phyloP scores from a whole-genome alignment of 2,888 invertebrate species.

The Criorhina ranunculi region DNA sequence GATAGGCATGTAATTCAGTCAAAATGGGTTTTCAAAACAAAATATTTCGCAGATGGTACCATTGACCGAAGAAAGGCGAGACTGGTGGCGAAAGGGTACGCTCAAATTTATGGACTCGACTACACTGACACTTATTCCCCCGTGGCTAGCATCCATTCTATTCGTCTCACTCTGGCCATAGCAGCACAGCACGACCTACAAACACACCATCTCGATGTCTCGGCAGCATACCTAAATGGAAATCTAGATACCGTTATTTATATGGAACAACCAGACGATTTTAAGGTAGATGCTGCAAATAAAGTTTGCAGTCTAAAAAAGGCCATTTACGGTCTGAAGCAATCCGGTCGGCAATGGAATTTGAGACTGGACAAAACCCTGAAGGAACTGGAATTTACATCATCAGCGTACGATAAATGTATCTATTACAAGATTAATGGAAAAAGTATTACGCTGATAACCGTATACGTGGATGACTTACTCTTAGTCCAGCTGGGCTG shows the following conservation, averaged over 20 bases:
- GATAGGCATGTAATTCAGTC: too few relatives aligned
- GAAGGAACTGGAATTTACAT: too few relatives aligned
- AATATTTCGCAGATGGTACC: too few relatives aligned
- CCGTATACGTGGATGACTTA: constrained; percentile 16
- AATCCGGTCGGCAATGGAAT: too few relatives aligned
- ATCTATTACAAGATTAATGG: too few relatives aligned
- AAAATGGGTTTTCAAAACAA: too few relatives aligned
- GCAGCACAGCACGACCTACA: constrained; percentile 7
- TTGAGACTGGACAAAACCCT: too few relatives aligned
- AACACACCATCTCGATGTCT: constrained; percentile 1
- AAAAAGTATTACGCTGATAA: too few relatives aligned
- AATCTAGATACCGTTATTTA: too few relatives aligned
- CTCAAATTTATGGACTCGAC: too few relatives aligned
- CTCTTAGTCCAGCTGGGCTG: constrained; percentile 28
- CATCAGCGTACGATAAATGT: too few relatives aligned
- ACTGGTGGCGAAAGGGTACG: too few relatives aligned
- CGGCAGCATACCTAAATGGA: constrained; percentile 8
- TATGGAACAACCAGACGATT: constrained; percentile 36
- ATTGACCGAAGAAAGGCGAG: neutral
- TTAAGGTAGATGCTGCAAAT: constrained; percentile 1
- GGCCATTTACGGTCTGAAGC: constrained; percentile 41
- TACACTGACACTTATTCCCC: constrained; percentile 1
- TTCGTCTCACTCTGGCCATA: constrained; percentile 13
- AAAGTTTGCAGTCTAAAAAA: constrained; percentile 31
- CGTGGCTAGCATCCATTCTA: constrained; percentile 17